These are phyloP conservation scores for Ammodytes marinus DNA, from an alignment of 2,113 vertebrate genomes.

Conservation along the genomic window DNA sequence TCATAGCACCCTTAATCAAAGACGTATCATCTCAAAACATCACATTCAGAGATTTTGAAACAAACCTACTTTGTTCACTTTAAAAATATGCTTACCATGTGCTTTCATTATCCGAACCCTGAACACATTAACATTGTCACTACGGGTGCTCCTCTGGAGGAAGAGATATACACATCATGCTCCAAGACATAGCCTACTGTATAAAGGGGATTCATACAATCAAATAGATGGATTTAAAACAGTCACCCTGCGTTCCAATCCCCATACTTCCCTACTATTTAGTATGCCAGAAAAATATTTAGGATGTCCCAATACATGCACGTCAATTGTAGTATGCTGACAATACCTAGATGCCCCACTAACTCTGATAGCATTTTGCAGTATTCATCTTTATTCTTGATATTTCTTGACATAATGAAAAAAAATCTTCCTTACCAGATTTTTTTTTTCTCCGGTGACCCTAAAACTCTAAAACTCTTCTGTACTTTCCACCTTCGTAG, in stretches of 20 bases:
- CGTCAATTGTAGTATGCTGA: no score
- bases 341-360: no score
- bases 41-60: conserved; percentile 54
- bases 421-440: no score
- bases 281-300: no score
- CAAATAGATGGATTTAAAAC: conserved; percentile 75
- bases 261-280: no score
- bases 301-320: no score
- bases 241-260: conserved; percentile 22
- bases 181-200: conserved; percentile 61
- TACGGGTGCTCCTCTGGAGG: conserved; percentile 59
- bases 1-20: conserved; percentile 26
- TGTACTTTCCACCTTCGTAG: no score
- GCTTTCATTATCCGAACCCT: conserved; percentile 37
- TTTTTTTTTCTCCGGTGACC: no score
- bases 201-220: conserved; percentile 76
- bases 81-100: conserved; percentile 53
- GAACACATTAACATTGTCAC: conserved; percentile 48
- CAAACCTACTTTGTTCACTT: conserved; percentile 26
- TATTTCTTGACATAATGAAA: no score
- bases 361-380: no score
- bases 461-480: no score
- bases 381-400: no score
- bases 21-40: conserved; percentile 38
- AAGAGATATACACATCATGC: conserved; percentile 74